These are phyloP conservation scores for Synanthedon vespiformis DNA, from an alignment of 2,888 invertebrate species.

Conservation along the genomic window DNA sequence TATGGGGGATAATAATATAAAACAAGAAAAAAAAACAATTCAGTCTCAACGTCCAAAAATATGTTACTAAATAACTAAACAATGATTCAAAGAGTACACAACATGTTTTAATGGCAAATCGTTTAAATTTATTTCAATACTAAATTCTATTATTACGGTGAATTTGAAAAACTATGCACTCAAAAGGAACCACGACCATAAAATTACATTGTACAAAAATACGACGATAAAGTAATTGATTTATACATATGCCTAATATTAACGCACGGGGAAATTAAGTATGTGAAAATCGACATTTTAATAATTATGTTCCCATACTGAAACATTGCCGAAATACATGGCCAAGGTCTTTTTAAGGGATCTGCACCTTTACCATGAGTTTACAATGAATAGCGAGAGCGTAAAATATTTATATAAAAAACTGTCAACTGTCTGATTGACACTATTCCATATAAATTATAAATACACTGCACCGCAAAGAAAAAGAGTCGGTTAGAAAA, in stretches of 20 bases:
- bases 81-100: conserved; percentile 9
- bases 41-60: conserved; percentile 67
- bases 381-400: too few species aligned
- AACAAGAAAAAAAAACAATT: conserved; percentile 66
- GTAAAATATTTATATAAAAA: too few species aligned
- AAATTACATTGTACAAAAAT: conserved; percentile 45
- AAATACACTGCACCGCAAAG: too few species aligned
- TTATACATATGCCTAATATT: conserved; percentile 25
- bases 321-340: too few species aligned
- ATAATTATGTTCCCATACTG: too few species aligned
- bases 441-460: too few species aligned
- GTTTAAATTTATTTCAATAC: not conserved
- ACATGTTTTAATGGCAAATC: not conserved
- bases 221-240: conserved; percentile 37
- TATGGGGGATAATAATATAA: conserved; percentile 61
- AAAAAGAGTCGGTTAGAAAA: too few species aligned
- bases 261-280: conserved; percentile 5
- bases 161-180: not conserved
- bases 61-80: conserved; percentile 49
- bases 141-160: not conserved
- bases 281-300: too few species aligned
- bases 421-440: too few species aligned
- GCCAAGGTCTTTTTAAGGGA: too few species aligned
- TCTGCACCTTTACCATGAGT: too few species aligned
- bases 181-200: not conserved